phyloP scores from a whole-genome alignment of 2,888 invertebrate genomes.

The Cerastis leucographa region DNA sequence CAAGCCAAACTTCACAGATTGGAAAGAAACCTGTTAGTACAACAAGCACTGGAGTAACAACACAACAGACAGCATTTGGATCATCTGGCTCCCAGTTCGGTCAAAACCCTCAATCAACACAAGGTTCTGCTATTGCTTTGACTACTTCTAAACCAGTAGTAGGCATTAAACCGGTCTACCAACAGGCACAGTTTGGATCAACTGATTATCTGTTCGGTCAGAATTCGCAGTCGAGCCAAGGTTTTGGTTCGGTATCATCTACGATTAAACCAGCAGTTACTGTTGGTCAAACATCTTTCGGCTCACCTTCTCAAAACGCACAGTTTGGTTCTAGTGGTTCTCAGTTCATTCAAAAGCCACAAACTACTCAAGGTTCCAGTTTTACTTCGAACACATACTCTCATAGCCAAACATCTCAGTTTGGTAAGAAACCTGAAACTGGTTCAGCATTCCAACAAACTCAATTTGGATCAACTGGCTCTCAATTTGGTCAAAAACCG shows the following conservation, averaged over 20 bases:
- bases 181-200: neutral
- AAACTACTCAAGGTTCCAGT: neutral
- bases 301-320: neutral
- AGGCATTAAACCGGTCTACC: neutral
- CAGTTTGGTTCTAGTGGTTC: constrained; percentile 5
- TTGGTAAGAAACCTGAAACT: constrained; percentile 13
- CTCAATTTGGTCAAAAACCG: constrained; percentile 32
- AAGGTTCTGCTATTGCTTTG: constrained; percentile 3
- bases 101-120: constrained; percentile 18
- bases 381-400: neutral
- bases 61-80: constrained; percentile 22
- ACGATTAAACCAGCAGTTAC: constrained; percentile 4
- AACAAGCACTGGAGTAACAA: too few relatives aligned
- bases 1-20: constrained; percentile 28
- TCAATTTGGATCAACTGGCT: constrained; percentile 23
- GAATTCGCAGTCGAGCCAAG: neutral
- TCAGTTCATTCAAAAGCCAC: constrained; percentile 11
- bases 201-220: constrained; percentile 13
- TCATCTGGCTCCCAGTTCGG: neutral
- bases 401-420: constrained; percentile 1
- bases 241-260: neutral
- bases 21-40: constrained; percentile 27
- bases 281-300: constrained; percentile 24
- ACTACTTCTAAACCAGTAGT: constrained; percentile 11
- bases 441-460: constrained; percentile 20